These are phyloP conservation scores for Melanophora roralis DNA, from an alignment of 2,888 invertebrate species.

Conservation along the genomic window DNA sequence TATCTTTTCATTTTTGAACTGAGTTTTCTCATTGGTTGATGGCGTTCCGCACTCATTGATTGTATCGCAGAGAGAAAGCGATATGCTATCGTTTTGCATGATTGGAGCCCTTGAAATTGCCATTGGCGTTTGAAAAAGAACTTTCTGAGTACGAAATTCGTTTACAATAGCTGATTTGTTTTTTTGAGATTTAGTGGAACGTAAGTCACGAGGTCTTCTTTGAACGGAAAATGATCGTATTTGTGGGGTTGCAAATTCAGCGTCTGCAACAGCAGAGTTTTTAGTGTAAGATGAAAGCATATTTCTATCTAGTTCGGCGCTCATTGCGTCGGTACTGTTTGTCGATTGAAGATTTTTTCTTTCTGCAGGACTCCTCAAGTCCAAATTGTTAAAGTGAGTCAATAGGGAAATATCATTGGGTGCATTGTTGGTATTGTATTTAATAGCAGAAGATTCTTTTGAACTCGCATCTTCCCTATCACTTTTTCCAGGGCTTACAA, in stretches of 20 bases:
- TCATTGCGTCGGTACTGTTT: background rate
- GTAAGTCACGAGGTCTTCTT: conserved; percentile 65
- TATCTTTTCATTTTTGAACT: conserved; percentile 30
- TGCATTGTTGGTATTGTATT: conserved; percentile 7
- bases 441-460: conserved; percentile 47
- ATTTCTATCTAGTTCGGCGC: background rate
- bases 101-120: conserved; percentile 70
- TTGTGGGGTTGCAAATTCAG: conserved; percentile 74
- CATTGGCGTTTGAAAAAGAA: conserved; percentile 76
- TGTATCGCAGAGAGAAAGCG: conserved; percentile 73
- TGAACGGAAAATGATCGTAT: conserved; percentile 68
- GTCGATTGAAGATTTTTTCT: conserved; percentile 6
- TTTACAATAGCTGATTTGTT: conserved; percentile 68
- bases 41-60: conserved; percentile 70
- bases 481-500: conserved; percentile 70
- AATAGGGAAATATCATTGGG: conserved; percentile 69
- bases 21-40: conserved; percentile 65
- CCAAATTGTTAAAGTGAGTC: conserved; percentile 70
- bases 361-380: conserved; percentile 64
- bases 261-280: conserved; percentile 56
- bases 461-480: conserved; percentile 62
- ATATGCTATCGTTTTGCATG: conserved; percentile 71
- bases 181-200: conserved; percentile 67
- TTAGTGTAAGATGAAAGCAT: conserved; percentile 6
- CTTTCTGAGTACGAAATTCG: conserved; percentile 75